These are phyloP conservation scores for Psittacula derbiana DNA, from an alignment of 2,797 vertebrate genomes.

Conservation along the genomic window DNA sequence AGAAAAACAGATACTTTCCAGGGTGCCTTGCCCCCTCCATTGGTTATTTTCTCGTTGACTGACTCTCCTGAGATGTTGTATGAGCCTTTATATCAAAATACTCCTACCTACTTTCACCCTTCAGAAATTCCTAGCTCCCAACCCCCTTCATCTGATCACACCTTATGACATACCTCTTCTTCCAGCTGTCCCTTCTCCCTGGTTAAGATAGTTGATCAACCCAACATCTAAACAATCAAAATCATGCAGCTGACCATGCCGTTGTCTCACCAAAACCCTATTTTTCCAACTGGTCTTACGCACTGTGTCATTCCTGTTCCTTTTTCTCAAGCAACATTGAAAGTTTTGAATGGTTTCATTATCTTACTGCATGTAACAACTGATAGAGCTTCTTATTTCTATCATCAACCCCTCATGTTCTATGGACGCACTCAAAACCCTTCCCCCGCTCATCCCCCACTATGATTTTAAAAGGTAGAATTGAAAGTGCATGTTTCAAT, in stretches of 20 bases:
- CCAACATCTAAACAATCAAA: neutral
- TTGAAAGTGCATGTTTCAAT: neutral
- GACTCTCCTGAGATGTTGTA: neutral
- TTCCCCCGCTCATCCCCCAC: neutral
- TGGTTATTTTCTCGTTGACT: neutral
- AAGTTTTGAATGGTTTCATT: neutral
- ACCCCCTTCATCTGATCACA: neutral
- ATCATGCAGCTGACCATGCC: neutral
- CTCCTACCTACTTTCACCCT: neutral
- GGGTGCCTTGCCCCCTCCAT: neutral
- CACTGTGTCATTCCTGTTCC: neutral
- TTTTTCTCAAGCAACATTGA: neutral
- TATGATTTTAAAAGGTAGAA: neutral
- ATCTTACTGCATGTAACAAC: neutral
- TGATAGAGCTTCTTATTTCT: neutral
- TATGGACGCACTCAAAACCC: neutral
- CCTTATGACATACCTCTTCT: neutral
- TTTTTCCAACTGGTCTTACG: neutral
- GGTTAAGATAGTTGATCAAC: neutral
- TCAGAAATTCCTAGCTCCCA: neutral
- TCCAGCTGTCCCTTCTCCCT: neutral
- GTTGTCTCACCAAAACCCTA: rapidly evolving
- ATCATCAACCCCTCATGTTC: neutral
- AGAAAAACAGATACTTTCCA: neutral
- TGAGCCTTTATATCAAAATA: neutral